Conservation (phyloP, 2,797 vertebrate species). For the Sebastes hubbsi region DNA sequence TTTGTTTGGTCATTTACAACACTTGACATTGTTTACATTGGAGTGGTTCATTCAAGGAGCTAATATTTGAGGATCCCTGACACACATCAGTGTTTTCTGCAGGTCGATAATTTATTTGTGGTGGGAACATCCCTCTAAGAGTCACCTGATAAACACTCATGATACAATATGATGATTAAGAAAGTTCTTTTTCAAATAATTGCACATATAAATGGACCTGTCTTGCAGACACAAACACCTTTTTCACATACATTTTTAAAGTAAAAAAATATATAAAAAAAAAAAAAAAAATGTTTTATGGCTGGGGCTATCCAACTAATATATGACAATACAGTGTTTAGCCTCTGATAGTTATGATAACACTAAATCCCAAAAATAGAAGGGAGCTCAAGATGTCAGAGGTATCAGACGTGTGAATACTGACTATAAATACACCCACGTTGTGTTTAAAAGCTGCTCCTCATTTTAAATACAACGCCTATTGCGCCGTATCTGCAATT, state of each 20-base stretch:
- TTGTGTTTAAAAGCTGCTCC: background rate
- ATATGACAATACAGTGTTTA: background rate
- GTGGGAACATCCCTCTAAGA: background rate
- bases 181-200: background rate
- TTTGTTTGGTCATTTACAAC: background rate
- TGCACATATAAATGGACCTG: background rate
- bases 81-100: background rate
- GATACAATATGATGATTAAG: background rate
- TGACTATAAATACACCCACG: constrained; percentile 33
- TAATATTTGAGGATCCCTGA: background rate
- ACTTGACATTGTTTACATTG: constrained; percentile 7
- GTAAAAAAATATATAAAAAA: background rate
- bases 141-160: background rate
- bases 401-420: constrained; percentile 28
- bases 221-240: background rate
- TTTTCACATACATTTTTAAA: background rate
- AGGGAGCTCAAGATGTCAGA: constrained; percentile 15
- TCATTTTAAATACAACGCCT: background rate
- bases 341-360: background rate
- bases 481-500: background rate
- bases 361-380: constrained; percentile 24
- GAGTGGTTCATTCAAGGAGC: background rate
- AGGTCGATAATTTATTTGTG: background rate
- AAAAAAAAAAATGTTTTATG: background rate
- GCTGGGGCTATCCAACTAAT: background rate